Percentiles rank a stretch among this genome's conserved stretches.
These are phyloP conservation scores for Stramonita haemastoma DNA, from an alignment of 2,888 invertebrate genomes.

Conservation along the genomic window DNA sequence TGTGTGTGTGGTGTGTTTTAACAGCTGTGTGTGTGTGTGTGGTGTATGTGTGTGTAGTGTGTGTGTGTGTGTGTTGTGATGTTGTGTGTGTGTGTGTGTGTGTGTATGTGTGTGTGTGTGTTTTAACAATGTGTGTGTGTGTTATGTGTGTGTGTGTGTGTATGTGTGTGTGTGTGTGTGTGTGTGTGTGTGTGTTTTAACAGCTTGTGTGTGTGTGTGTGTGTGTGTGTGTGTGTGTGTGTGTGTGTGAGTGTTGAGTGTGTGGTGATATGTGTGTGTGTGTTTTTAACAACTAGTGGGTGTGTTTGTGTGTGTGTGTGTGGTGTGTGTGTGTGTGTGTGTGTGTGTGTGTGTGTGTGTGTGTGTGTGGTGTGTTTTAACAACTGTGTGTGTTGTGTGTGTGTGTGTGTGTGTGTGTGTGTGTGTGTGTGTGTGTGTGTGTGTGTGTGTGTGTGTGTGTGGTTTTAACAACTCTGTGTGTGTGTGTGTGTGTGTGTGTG, in stretches of 20 bases:
- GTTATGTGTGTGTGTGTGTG: not conserved
- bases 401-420: too few species aligned
- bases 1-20: too few species aligned
- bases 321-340: not conserved
- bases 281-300: not conserved
- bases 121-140: too few species aligned
- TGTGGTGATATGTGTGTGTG: not conserved
- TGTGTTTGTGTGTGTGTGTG: not conserved
- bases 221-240: not conserved
- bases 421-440: not conserved
- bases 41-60: too few species aligned
- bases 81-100: too few species aligned
- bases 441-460: not conserved
- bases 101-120: too few species aligned
- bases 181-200: not conserved
- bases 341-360: constrained; percentile 1
- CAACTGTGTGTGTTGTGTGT: not conserved
- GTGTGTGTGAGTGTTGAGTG: not conserved
- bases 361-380: not conserved
- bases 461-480: not conserved
- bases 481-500: constrained; percentile 16
- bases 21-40: too few species aligned
- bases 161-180: not conserved
- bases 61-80: too few species aligned
- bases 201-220: not conserved